These are phyloP conservation scores for Drosophila setifemur DNA, from an alignment of 1,140 invertebrate genomes.

Conservation along the genomic window DNA sequence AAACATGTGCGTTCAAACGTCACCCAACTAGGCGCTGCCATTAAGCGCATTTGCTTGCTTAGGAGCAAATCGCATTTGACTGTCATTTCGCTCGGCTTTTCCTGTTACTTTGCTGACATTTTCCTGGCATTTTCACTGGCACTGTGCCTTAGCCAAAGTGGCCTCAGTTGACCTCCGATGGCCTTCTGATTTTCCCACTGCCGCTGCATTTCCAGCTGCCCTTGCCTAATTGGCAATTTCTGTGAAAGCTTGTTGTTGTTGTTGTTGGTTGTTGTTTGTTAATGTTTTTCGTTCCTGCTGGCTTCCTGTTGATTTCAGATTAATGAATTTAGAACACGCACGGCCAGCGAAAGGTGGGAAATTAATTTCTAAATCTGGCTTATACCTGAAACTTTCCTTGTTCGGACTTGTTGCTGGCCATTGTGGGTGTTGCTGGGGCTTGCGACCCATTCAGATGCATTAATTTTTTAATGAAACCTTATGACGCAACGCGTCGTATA, in stretches of 20 bases:
- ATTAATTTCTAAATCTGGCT: slow-evolving; percentile 48
- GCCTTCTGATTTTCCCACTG: slow-evolving; percentile 11
- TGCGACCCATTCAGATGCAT: slow-evolving; percentile 45
- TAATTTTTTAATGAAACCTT: slow-evolving; percentile 65
- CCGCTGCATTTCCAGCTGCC: slow-evolving; percentile 21
- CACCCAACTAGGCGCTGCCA: neutral
- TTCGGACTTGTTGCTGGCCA: slow-evolving; percentile 59
- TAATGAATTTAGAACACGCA: slow-evolving; percentile 69
- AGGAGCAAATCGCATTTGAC: slow-evolving; percentile 17
- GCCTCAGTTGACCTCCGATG: slow-evolving; percentile 32
- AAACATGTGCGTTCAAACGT: slow-evolving; percentile 25
- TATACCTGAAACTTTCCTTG: neutral
- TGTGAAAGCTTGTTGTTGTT: slow-evolving; percentile 25
- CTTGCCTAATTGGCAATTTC: slow-evolving; percentile 41
- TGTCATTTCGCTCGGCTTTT: slow-evolving; percentile 21
- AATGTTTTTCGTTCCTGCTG: neutral
- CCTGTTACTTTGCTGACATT: slow-evolving; percentile 13
- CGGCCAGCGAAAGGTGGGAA: neutral
- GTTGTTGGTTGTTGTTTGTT: too few species aligned
- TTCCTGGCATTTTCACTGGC: slow-evolving; percentile 10
- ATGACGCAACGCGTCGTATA: slow-evolving; percentile 40
- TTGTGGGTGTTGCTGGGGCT: too few species aligned
- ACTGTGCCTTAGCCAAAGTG: neutral
- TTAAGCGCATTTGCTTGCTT: slow-evolving; percentile 16
- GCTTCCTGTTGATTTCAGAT: slow-evolving; percentile 27